Base-by-base conservation (phyloP, 2,888 invertebrate genomes). In the Dromius quadrimaculatus region DNA sequence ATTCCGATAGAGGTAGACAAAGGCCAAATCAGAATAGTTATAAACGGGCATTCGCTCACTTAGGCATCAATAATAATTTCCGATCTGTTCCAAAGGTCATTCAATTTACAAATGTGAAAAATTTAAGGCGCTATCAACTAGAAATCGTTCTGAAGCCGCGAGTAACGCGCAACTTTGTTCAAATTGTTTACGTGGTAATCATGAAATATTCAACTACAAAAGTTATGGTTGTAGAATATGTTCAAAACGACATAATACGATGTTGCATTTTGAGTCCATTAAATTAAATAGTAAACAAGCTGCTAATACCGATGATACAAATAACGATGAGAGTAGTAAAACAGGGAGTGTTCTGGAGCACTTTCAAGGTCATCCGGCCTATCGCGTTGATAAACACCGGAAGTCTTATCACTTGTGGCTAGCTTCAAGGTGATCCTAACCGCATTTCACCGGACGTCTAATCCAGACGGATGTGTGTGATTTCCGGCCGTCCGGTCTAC, bases 141-240 rank as follows among this genome's bases (percentile, higher is more conserved):
- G 28, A 4, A 11, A 36, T 5, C 22, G 66, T n/a, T 11, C 36
- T 41, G 32, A 34, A 32, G 36, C 50, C 19, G 20, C 20, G 6
- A 54, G 28, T 54, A 19, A 50, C 19, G 28, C 32, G 6, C 32
- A 66, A 8, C 34, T 71, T 13, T 71, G 71, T 23, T 3, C 20
- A 41, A 71, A 71, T 43, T 71, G 71, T 71, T 43, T 71, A 23
- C 8, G 50, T 6, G 11, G 20, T 2, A 20, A 22, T n/a, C 71
- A 71, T 20, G 9, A n/a, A 11, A 36, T 38, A 15, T 19, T 38
- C 3, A 17, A 11, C 17, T 71, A 65, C 13, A 38, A 9, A 20
- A 1, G 41, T 2, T 2, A 13, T 9, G 20, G 15, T 3, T 71
- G 71, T 22, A 54, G 41, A 57, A 15, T 34, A 4, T 71, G 71